Conservation (phyloP, 2,888 invertebrate genomes). For the Pristionchus exspectatus region DNA sequence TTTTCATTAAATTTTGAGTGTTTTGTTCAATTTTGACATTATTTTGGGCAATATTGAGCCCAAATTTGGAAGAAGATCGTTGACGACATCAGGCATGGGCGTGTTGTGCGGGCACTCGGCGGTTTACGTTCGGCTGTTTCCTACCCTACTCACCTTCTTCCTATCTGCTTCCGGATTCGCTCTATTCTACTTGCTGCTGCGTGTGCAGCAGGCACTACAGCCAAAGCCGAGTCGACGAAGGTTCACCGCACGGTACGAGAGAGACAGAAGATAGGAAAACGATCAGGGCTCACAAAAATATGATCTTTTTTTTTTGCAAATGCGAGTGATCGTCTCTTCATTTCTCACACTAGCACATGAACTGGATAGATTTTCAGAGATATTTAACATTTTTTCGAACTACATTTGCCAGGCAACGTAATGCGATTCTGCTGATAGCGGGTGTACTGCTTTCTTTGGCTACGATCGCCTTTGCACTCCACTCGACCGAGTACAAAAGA, state of each 20-base stretch:
- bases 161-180: neutral
- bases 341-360: too few relatives aligned
- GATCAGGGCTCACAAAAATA: too few relatives aligned
- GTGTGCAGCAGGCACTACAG: neutral
- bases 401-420: neutral
- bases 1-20: too few relatives aligned
- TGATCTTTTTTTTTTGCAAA: too few relatives aligned
- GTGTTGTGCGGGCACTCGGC: neutral
- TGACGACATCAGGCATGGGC: constrained; percentile 4
- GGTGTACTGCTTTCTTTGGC: neutral
- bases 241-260: neutral
- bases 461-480: neutral
- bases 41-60: too few relatives aligned
- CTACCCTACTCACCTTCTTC: neutral
- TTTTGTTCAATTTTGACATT: too few relatives aligned
- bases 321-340: too few relatives aligned
- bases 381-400: too few relatives aligned
- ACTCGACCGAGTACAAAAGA: neutral
- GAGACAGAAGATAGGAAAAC: too few relatives aligned
- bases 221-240: neutral
- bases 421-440: neutral
- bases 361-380: too few relatives aligned
- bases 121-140: neutral
- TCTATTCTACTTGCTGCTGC: neutral
- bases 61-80: too few relatives aligned